Base-by-base conservation (phyloP, 2,888 invertebrate species). In the Pseudoips prasinana region DNA sequence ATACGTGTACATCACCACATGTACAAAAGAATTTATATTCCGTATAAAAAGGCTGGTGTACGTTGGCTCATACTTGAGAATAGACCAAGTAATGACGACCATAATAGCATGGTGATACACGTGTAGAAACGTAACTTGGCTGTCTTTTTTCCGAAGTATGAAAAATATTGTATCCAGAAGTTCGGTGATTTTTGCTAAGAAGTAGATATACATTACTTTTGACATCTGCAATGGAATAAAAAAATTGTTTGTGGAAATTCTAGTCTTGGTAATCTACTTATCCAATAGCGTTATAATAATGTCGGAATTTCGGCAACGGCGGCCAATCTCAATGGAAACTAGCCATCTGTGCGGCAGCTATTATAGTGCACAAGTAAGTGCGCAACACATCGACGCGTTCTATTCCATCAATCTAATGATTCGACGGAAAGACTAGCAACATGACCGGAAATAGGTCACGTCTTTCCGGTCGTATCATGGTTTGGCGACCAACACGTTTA, bases 31-130 rank as follows among this genome's bases (percentile, higher is more conserved):
- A 70, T 96, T 95, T 11, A 95, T 29, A 5, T 25, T 34, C 7
- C 49, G 24, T 0, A 50, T 17, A 14, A 40, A 82, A 20, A 94
- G 83, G 0, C 94, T 93, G 8, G 94, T 87, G 30, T 0, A 94
- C 94, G 23, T 94, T 93, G 29, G 95, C 93, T 5, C 90, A 59
- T 92, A 95, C 76, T 94, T 94, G 17, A 94, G 77, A 48, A 94
- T 95, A 30, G 92, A 92, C 95, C 95, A 95, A 0, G 93, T 92
- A 75, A 94, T 92, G 17, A 94, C 62, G 20, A 93, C 95, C 79
- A 94, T 94, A 34, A 93, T 87, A 0, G 93, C 90, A 70, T 97
- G 97, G 73, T 97, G 97, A 66, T 96, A 97, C 0, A 97, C 94
- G 67, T 97, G 97, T 19, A 97, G 91, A 58, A 96, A 95, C 0